Base-by-base conservation (phyloP, 2,888 invertebrate genomes). In the Drosophila fungiperda region DNA sequence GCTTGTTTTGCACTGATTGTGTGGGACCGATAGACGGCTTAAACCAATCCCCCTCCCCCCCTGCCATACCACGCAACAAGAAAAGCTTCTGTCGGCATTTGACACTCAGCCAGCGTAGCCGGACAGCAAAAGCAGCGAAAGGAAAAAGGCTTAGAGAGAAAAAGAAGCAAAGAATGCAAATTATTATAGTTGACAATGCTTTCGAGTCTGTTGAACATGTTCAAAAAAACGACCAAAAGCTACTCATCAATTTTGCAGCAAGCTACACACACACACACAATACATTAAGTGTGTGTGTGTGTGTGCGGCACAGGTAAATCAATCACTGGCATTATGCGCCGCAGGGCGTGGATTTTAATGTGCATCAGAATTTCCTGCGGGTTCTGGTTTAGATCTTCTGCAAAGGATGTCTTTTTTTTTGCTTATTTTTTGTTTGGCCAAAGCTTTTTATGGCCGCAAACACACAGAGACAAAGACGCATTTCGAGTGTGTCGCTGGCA, bases 241-340 rank as follows among this genome's bases (percentile, higher is more conserved):
- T 79, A 58, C 67, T 68, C 79, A 85, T 86, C 78, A 83, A 86
- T 86, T 85, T 79, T 66, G 64, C 49, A 50, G 32, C n/a, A 35
- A 54, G 49, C 35, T n/a, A n/a, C 32, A 20, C 59, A 29, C n/a
- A 12, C 49, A 20, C 33, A 26, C 20, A 32, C 9, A 26, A 38
- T 54, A 54, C n/a, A 20, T 15, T 20, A 1, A 42, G 40, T 20
- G 36, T 50, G 26, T 29, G 32, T 26, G 35, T 48, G 64, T 64
- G 33, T 35, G 65, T 49, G 58, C 66, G 59, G 67, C 70, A 48
- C 83, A 89, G 86, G 87, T 89, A 85, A 87, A 87, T 87, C 89
- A 87, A 87, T 87, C 87, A 76, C 68, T 49, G 73, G 82, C 87
- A 84, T 87, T 89, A 87, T 82, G 73, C 76, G 74, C 62, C 75